Conservation (phyloP, 2,888 invertebrate genomes). For the Elmis aenea region DNA sequence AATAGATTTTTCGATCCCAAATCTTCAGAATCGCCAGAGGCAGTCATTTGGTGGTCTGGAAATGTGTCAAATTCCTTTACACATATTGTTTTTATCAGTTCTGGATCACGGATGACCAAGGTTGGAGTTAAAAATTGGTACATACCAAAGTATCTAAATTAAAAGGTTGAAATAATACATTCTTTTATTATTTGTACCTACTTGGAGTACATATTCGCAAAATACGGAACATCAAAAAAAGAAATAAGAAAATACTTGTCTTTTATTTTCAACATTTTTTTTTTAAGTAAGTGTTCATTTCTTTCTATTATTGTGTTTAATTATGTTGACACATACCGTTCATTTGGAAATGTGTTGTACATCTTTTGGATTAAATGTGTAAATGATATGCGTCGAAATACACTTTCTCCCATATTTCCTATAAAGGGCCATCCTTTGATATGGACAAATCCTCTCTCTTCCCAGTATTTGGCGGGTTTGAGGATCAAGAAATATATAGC, state of each 20-base stretch:
- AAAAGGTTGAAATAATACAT: too few species aligned
- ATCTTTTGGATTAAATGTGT: conserved; percentile 3
- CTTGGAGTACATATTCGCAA: too few species aligned
- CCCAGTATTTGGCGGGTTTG: conserved; percentile 16
- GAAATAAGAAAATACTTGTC: too few species aligned
- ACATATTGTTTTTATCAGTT: conserved; percentile 5
- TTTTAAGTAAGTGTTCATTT: conserved; percentile 2
- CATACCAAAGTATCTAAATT: conserved; percentile 6
- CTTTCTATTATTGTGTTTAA: too few species aligned
- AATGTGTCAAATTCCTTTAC: conserved; percentile 8
- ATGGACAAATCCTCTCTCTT: conserved; percentile 11
- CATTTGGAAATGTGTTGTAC: conserved; percentile 11
- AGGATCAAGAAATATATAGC: conserved; percentile 1
- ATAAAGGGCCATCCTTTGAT: conserved; percentile 11
- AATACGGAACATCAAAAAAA: too few species aligned
- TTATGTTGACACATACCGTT: conserved; percentile 22
- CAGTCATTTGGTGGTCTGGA: neutral
- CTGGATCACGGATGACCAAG: conserved; percentile 2
- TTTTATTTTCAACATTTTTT: too few species aligned
- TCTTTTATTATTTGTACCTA: too few species aligned
- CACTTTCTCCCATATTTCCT: conserved; percentile 10
- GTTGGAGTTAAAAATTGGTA: neutral
- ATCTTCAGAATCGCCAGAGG: neutral
- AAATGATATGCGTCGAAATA: conserved; percentile 10
- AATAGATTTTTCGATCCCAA: neutral